Base-by-base conservation (phyloP, 2,113 vertebrate genomes). In the Calidris pygmaea region DNA sequence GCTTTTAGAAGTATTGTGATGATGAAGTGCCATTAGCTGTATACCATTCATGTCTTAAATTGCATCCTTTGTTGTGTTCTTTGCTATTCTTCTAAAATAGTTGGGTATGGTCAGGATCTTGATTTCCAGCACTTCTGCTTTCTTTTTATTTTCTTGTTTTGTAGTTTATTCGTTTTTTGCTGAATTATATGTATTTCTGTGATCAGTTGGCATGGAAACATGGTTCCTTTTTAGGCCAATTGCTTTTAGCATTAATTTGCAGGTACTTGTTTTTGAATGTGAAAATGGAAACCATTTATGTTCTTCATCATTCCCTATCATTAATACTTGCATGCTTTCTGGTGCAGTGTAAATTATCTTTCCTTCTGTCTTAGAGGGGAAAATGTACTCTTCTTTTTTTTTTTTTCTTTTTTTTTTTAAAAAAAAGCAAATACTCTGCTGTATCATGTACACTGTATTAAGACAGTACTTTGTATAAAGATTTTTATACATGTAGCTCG, bases 161-260 rank as follows among this genome's bases (percentile, higher is more conserved):
- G 70, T 84, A 62, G 76, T 35, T 92, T 89, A 48, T 79, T 89
- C 5, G 5, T 29, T 95, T 73, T 95, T 94, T 78, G 62, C 89
- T 87, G 92, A 95, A 78, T 95, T 97, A 30, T 9, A 20, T 75
- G 73, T 89, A 82, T 96, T 95, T 91, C 84, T 91, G 80, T 85
- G 58, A 92, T 97, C 89, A 93, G 95, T 95, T 97, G 96, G 96
- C 96, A 95, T 92, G 92, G 96, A 95, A 96, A 96, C 95, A 63
- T 75, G 89, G 53, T 13, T 86, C 22, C 68, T 92, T 93, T 93
- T 70, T 92, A 96, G 96, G 45, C 90, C 70, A 62, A 70, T 94
- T 95, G 95, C 96, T 96, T 97, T 96, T 96, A 97, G 77, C 91
- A 47, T 95, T 96, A 95, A 95, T 97, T 96, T 96, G 91, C 92